phyloP scores from a whole-genome alignment of 2,797 vertebrate genomes.

The Orientallactaga sibirica region DNA sequence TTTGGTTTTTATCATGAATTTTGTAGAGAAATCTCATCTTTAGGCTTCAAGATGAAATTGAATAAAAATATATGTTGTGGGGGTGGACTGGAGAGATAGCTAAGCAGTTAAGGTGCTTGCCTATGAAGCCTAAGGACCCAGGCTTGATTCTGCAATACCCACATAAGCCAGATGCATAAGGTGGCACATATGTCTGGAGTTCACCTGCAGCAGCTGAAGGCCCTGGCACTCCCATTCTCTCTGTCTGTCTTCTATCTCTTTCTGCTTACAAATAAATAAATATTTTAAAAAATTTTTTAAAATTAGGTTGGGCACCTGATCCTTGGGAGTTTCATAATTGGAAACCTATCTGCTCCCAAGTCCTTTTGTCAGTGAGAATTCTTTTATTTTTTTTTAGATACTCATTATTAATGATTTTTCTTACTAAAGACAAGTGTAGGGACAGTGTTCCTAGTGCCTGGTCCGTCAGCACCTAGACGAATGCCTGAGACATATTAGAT shows the following conservation, averaged over 20 bases:
- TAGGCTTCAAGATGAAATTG: conserved; percentile 38
- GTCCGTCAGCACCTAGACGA: neutral
- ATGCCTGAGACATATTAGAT: neutral
- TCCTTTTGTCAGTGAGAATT: neutral
- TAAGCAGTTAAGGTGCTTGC: too few species aligned
- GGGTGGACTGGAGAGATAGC: too few species aligned
- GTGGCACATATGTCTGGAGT: too few species aligned
- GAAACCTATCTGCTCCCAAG: neutral
- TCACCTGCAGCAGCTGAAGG: too few species aligned
- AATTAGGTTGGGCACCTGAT: neutral
- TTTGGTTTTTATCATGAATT: conserved; percentile 48
- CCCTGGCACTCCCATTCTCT: too few species aligned
- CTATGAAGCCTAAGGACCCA: too few species aligned
- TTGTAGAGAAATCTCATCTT: conserved; percentile 1
- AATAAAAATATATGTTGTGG: neutral
- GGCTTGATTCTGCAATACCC: too few species aligned
- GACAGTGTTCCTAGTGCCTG: neutral
- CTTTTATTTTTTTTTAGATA: neutral
- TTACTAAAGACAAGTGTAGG: neutral
- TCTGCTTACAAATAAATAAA: too few species aligned
- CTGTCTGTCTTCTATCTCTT: too few species aligned
- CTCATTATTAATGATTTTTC: neutral
- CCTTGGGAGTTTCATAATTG: neutral
- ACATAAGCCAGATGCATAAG: too few species aligned
- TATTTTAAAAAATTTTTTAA: too few species aligned